These are phyloP conservation scores for Taphrorychus bicolor DNA, from an alignment of 2,888 invertebrate genomes.

Conservation along the genomic window DNA sequence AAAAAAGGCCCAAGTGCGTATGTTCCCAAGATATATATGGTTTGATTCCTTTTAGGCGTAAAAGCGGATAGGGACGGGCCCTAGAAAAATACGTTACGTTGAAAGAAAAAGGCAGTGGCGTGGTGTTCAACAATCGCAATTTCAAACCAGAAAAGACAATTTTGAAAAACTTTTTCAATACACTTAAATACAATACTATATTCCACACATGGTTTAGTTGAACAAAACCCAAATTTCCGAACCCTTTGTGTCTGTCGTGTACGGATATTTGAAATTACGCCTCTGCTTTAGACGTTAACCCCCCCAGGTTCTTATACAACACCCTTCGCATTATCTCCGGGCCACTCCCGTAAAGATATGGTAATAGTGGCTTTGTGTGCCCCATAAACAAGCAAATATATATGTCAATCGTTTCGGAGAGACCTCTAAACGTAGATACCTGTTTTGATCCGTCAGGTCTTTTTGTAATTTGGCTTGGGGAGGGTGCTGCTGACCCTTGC, in stretches of 20 bases:
- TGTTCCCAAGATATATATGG: slow-evolving; percentile 11
- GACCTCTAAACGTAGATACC: slow-evolving; percentile 8
- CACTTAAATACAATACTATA: not conserved
- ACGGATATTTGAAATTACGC: not conserved
- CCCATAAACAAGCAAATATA: slow-evolving; percentile 25
- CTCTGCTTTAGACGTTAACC: slow-evolving; percentile 17
- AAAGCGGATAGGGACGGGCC: not conserved
- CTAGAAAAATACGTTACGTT: not conserved
- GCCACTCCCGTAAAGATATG: slow-evolving; percentile 27
- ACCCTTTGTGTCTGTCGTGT: not conserved
- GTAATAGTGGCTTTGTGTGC: slow-evolving; percentile 17
- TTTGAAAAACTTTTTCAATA: not conserved
- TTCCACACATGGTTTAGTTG: not conserved
- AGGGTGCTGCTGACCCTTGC: not conserved
- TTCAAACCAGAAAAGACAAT: not conserved
- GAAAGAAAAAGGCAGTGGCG: not conserved
- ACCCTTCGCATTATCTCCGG: slow-evolving; percentile 1
- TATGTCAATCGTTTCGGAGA: slow-evolving; percentile 20
- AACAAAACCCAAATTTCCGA: not conserved
- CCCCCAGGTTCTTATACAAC: slow-evolving; percentile 14
- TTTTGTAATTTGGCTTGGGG: not conserved
- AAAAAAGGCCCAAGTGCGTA: slow-evolving; percentile 16
- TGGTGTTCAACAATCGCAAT: not conserved
- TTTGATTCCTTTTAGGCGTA: slow-evolving; percentile 4
- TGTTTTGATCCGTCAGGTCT: slow-evolving; percentile 19